Evolutionary conservation across 2,797 vertebrate genomes (phyloP).

Genomic region (Schizothorax lantsangensis): DNA sequence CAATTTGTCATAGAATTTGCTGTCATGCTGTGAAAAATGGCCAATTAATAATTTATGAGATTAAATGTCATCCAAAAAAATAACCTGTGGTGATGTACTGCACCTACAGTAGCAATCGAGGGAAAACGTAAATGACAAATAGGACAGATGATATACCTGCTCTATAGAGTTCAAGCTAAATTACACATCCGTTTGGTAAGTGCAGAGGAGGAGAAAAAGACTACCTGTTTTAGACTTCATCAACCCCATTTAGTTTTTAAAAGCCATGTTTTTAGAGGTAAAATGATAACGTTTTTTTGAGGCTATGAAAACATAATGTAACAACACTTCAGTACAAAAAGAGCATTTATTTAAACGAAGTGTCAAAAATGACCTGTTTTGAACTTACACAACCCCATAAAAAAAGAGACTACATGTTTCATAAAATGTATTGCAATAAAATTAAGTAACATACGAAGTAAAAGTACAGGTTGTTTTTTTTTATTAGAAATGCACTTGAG

Average conservation of each 20-base stretch:
- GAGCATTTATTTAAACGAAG: background rate
- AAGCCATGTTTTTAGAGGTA: background rate
- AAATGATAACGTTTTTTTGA: background rate
- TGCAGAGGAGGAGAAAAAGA: background rate
- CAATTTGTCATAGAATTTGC: conserved; percentile 44
- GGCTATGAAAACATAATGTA: background rate
- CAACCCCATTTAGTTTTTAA: background rate
- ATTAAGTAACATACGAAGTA: too few species aligned
- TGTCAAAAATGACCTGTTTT: background rate
- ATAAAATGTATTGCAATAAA: too few species aligned
- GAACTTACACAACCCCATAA: background rate
- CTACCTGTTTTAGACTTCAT: background rate
- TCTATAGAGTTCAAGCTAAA: conserved; percentile 4
- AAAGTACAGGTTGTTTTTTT: too few species aligned
- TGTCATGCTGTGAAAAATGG: conserved; percentile 58
- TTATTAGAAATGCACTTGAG: too few species aligned
- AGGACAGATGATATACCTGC: background rate
- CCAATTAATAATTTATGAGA: conserved; percentile 55
- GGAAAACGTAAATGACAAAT: conserved; percentile 30
- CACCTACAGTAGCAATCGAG: conserved; percentile 30
- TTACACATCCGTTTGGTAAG: background rate
- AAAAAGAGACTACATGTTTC: too few species aligned
- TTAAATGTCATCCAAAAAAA: conserved; percentile 52
- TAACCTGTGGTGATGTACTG: conserved; percentile 47
- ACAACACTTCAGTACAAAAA: background rate